These are phyloP conservation scores for Hyperoplus immaculatus DNA, from an alignment of 2,797 vertebrate species.

Conservation along the genomic window DNA sequence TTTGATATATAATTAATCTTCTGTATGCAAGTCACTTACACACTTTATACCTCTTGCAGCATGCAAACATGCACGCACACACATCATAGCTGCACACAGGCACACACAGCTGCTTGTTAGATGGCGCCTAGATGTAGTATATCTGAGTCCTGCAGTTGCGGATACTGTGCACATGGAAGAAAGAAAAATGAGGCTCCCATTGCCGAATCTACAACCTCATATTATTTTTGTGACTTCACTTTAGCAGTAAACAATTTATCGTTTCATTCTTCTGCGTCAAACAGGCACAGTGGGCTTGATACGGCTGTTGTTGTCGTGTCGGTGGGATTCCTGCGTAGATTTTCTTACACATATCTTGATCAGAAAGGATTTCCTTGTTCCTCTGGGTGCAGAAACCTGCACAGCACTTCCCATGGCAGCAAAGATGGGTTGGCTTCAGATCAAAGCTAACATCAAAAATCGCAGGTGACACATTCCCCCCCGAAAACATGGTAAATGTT, in stretches of 20 bases:
- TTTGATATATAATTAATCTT: neutral
- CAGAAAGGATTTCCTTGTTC: slow-evolving; percentile 81
- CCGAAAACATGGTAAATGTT: slow-evolving; percentile 67
- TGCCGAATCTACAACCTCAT: slow-evolving; percentile 2
- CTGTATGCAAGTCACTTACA: slow-evolving; percentile 2
- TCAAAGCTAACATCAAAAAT: slow-evolving; percentile 75
- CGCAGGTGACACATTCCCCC: slow-evolving; percentile 74
- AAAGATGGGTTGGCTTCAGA: slow-evolving; percentile 55
- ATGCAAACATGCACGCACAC: slow-evolving; percentile 28
- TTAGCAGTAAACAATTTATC: slow-evolving; percentile 19
- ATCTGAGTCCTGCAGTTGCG: slow-evolving; percentile 68
- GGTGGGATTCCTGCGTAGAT: slow-evolving; percentile 61
- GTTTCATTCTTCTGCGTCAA: neutral
- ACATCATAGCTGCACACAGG: neutral
- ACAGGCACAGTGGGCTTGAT: neutral
- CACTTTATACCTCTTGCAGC: slow-evolving; percentile 26
- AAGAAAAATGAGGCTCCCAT: neutral
- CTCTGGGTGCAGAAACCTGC: slow-evolving; percentile 56
- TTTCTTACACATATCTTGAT: slow-evolving; percentile 55
- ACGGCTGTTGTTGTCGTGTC: slow-evolving; percentile 40
- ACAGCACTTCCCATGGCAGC: slow-evolving; percentile 62
- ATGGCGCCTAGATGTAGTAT: slow-evolving; percentile 64
- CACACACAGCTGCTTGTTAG: slow-evolving; percentile 65
- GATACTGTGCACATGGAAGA: slow-evolving; percentile 22
- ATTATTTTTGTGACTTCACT: slow-evolving; percentile 8